Evolutionary conservation across 2,113 vertebrate genomes (phyloP).

Genomic region (Laterallus jamaicensis): DNA sequence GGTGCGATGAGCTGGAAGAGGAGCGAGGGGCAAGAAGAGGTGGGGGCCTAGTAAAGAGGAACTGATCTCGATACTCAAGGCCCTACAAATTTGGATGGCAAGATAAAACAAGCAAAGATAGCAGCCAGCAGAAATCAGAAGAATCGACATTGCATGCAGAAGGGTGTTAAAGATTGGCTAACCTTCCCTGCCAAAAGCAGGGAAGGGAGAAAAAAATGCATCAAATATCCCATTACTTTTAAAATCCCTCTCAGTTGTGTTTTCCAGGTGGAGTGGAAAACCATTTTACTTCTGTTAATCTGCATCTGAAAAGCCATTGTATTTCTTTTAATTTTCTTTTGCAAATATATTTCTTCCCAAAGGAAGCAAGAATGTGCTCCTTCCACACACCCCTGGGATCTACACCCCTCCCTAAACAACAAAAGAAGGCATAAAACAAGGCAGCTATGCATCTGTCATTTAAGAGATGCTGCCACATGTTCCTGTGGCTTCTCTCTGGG

Average conservation of each 20-base stretch:
- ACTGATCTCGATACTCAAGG: neutral
- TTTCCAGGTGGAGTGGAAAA: conserved; percentile 9
- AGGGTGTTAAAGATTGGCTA: neutral
- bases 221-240: neutral
- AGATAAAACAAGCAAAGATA: neutral
- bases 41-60: neutral
- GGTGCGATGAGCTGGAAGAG: neutral
- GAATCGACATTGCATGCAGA: accelerated
- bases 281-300: neutral
- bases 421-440: neutral
- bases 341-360: neutral
- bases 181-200: neutral
- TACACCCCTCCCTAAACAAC: neutral
- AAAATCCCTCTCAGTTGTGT: neutral
- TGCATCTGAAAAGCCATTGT: neutral
- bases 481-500: neutral
- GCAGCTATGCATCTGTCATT: neutral
- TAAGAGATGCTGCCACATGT: neutral
- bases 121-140: neutral
- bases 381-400: neutral
- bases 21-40: neutral
- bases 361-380: neutral
- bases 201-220: neutral
- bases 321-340: neutral
- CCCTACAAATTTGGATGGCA: neutral